Base-by-base conservation (phyloP, 2,113 vertebrate genomes). In the Neotragus pygmaeus region DNA sequence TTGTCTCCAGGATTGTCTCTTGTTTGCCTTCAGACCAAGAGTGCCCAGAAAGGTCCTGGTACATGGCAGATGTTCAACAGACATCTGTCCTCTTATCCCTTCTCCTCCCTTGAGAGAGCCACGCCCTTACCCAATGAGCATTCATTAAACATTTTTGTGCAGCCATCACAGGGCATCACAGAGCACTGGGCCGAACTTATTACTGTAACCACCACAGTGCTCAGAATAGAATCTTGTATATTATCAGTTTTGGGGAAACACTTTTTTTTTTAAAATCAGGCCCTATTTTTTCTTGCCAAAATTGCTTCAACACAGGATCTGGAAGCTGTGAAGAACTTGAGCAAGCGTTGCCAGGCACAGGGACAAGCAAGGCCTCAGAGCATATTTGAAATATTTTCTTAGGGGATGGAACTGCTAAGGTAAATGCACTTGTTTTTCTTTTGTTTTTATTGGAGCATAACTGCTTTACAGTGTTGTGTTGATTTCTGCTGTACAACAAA, bases 241-340 rank as follows among this genome's bases (percentile, higher is more conserved):
- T 45, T 47, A 16, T 27, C 30, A 1, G 66, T 92, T 97, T 78
- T 87, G 0, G 28, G 81, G 73, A 96, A 96, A 96, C 60, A 33
- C 3, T 75, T 33, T n/a, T 30, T 30, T 36, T 66, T 88, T 75
- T 43, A 70, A 55, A 55, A 89, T 39, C 53, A 84, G 62, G 73
- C 36, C 51, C 45, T 92, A 30, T 81, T 55, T 95, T 92, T 86
- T 94, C 75, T 91, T 89, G 75, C 93, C 90, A 95, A 91, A 81
- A 60, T 94, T 90, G 49, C 55, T 47, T 88, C 88, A 95, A 21
- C 21, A 36, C 47, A 66, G 93, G 58, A 84, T 95, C 88, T 84
- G 33, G 88, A 94, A 92, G 55, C 55, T 21, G 27, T 49, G 33
- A 49, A 49, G 66, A 28, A 87, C 78, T 82, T 14, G 43, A 51